These are phyloP conservation scores for Argynnis bischoffii DNA, from an alignment of 2,888 invertebrate genomes.

Conservation along the genomic window DNA sequence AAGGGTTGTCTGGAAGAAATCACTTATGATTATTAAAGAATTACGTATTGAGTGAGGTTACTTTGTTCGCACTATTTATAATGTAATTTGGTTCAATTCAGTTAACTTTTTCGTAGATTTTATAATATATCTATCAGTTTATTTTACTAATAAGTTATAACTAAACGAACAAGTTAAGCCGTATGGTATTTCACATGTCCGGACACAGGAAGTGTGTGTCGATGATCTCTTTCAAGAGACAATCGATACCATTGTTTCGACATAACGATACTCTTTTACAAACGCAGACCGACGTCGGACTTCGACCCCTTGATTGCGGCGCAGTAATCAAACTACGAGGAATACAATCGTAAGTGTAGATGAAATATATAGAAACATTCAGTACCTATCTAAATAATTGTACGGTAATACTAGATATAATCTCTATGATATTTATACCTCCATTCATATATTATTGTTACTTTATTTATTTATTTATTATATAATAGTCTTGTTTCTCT, in stretches of 20 bases:
- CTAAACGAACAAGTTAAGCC: conserved; percentile 9
- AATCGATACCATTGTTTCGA: conserved; percentile 37
- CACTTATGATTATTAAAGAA: no score
- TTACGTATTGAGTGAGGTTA: no score
- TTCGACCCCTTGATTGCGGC: conserved; percentile 36
- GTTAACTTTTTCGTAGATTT: no score
- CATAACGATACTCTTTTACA: conserved; percentile 28
- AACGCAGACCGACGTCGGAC: conserved; percentile 34
- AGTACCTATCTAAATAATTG: conserved; percentile 9
- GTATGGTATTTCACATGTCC: conserved; percentile 25
- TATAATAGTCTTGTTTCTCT: not conserved
- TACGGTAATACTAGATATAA: not conserved
- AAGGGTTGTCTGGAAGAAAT: not conserved
- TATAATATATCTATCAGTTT: no score
- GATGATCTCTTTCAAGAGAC: conserved; percentile 36
- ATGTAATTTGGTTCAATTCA: no score
- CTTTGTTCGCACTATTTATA: no score
- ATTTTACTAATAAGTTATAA: not conserved
- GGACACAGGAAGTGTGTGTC: conserved; percentile 36
- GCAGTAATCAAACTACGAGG: conserved; percentile 28
- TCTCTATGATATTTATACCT: conserved; percentile 1
- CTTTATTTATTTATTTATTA: not conserved
- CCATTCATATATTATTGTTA: not conserved
- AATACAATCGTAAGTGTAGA: conserved; percentile 2
- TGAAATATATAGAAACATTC: conserved; percentile 1